phyloP scores from a whole-genome alignment of 2,888 invertebrate species.

The Buathra laborator region DNA sequence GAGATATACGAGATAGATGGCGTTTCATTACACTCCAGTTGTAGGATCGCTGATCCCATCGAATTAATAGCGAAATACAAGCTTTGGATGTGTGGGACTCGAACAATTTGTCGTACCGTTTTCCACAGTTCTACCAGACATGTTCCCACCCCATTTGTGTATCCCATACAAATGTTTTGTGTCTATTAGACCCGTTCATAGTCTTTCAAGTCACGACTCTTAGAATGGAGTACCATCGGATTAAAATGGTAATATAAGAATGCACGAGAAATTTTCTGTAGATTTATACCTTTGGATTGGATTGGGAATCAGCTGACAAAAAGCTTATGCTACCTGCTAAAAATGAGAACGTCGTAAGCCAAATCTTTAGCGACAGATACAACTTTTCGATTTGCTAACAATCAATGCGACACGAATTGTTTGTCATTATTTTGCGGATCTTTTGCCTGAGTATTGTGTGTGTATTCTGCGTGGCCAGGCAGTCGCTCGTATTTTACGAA shows the following conservation, averaged over 20 bases:
- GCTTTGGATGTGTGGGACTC: background rate
- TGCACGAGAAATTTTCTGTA: no score
- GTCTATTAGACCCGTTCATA: no score
- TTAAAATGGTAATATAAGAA: no score
- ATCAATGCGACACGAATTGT: background rate
- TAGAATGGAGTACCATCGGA: no score
- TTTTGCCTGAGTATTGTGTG: background rate
- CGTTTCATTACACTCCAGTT: background rate
- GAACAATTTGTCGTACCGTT: background rate
- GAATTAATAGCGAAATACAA: background rate
- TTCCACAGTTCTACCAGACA: background rate
- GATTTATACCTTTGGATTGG: no score
- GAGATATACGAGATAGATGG: conserved; percentile 1
- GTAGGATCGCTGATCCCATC: background rate
- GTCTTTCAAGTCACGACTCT: no score
- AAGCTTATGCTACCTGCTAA: no score
- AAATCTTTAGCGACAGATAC: no score
- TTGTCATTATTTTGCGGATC: background rate
- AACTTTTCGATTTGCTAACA: no score
- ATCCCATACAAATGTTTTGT: background rate
- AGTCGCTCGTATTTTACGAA: background rate
- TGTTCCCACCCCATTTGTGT: background rate
- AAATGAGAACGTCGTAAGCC: no score
- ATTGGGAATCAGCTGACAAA: no score
- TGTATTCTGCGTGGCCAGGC: background rate